phyloP scores from a whole-genome alignment of 2,113 vertebrate genomes.

The Turnix velox region DNA sequence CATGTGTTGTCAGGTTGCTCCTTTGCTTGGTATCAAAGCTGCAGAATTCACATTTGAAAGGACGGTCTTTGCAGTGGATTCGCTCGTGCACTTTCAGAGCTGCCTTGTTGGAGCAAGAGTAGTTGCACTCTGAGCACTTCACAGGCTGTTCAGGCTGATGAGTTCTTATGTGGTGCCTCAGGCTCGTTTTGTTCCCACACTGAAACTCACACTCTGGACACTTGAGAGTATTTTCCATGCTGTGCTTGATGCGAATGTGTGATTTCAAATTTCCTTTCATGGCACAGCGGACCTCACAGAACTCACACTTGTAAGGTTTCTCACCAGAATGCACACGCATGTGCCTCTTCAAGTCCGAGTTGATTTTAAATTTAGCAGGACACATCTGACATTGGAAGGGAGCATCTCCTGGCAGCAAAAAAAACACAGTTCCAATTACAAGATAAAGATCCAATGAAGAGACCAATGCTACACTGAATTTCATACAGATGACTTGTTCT shows the following conservation, averaged over 20 bases:
- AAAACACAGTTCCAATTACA: slow-evolving; percentile 4
- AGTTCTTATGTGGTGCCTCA: slow-evolving; percentile 86
- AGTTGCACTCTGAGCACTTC: slow-evolving; percentile 87
- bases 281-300: slow-evolving; percentile 93
- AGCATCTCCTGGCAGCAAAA: slow-evolving; percentile 76
- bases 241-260: slow-evolving; percentile 92
- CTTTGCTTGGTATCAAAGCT: slow-evolving; percentile 92
- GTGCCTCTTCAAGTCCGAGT: slow-evolving; percentile 96
- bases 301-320: slow-evolving; percentile 95
- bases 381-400: slow-evolving; percentile 96
- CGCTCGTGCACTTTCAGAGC: slow-evolving; percentile 90
- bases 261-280: slow-evolving; percentile 99
- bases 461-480: neutral
- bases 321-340: slow-evolving; percentile 94
- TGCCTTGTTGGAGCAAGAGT: slow-evolving; percentile 91
- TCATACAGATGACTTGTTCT: neutral
- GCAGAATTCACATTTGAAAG: slow-evolving; percentile 89
- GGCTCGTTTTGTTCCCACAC: slow-evolving; percentile 86
- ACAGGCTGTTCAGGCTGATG: slow-evolving; percentile 86
- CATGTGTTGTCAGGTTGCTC: slow-evolving; percentile 91
- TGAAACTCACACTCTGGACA: slow-evolving; percentile 89
- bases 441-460: neutral
- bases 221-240: slow-evolving; percentile 79
- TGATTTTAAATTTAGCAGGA: slow-evolving; percentile 98
- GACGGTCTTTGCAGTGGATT: slow-evolving; percentile 89